Base-by-base conservation (phyloP, 1,140 invertebrate species). In the Rhyacophila brunnea region DNA sequence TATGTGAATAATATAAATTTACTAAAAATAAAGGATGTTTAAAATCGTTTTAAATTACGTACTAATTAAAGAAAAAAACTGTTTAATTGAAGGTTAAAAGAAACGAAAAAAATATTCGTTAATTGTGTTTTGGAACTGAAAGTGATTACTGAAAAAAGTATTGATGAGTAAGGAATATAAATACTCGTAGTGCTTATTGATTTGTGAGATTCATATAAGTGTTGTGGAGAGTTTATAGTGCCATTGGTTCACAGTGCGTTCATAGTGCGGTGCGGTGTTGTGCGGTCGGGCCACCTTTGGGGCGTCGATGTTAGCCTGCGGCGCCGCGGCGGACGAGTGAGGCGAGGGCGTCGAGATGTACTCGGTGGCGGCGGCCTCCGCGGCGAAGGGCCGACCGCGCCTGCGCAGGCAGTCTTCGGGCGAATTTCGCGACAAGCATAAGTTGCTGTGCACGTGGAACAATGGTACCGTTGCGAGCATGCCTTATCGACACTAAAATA, bases 391-490 rank as follows among this genome's bases (percentile, higher is more conserved):
- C 50, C 69, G 74, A 54, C 70, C 71, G 52, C 68, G 71, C 17
- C 68, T 72, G 49, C 74, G 74, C 46, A 70, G 74, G 65, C 70
- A 74, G 38, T 63, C 46, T 32, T 19, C 51, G 9, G 51, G 58
- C 13, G 35, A 71, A 34, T 64, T 67, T 45, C 70, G 75, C 34
- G 72, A 71, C 46, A 68, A 71, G 18, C 74, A 77, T 66, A 76
- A 77, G 58, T 66, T 79, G 49, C 68, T 79, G 9, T 69, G 74
- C 42, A 67, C 71, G 44, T 79, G 77, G 77, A 74, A 65, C 50
- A 67, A 76, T 63, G 77, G 77, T 79, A 58, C 28, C 32, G n/a
- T 34, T 48, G 13, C 9, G 23, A 28, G 9, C 23, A 28, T 9
- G 4, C 9, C 23, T n/a, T n/a, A n/a, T n/a, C n/a, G n/a, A n/a